Percentiles rank a stretch among this genome's conserved stretches.
phyloP scores from a whole-genome alignment of 2,797 vertebrate species.

The Pseudomugil gertrudae region DNA sequence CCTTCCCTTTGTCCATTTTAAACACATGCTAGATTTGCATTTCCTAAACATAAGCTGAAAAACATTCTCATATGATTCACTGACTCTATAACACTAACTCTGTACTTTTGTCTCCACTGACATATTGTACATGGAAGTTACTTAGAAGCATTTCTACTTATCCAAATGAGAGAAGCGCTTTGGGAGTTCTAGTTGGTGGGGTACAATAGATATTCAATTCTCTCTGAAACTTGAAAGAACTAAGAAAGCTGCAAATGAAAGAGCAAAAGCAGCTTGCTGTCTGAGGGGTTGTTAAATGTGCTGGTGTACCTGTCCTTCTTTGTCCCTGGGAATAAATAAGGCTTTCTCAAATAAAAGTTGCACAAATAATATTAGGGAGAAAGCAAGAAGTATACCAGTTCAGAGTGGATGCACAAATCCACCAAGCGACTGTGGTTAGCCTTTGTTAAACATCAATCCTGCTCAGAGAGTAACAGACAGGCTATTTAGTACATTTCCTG shows the following conservation, averaged over 20 bases:
- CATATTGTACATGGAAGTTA: slow-evolving; percentile 4
- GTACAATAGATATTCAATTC: slow-evolving; percentile 31
- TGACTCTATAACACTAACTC: neutral
- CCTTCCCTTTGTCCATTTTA: neutral
- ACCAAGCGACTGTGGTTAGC: slow-evolving; percentile 40
- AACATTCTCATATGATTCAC: neutral
- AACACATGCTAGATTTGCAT: neutral
- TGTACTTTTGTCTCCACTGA: neutral
- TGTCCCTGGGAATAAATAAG: slow-evolving; percentile 20
- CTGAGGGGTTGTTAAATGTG: slow-evolving; percentile 41
- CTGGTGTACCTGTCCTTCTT: slow-evolving; percentile 37
- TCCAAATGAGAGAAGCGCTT: slow-evolving; percentile 2
- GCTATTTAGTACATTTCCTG: slow-evolving; percentile 26
- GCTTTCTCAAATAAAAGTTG: slow-evolving; percentile 43
- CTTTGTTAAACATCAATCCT: slow-evolving; percentile 42
- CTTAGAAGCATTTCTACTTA: neutral
- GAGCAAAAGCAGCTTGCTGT: slow-evolving; percentile 26
- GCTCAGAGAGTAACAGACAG: slow-evolving; percentile 27
- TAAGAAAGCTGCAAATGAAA: slow-evolving; percentile 21
- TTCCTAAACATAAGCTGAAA: neutral
- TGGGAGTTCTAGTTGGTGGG: slow-evolving; percentile 6
- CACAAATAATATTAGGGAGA: slow-evolving; percentile 37
- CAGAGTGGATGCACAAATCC: slow-evolving; percentile 33
- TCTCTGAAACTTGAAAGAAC: slow-evolving; percentile 32
- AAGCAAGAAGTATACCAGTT: slow-evolving; percentile 39